These are phyloP conservation scores for Alectoris magna DNA, from an alignment of 2,797 vertebrate genomes.

Conservation along the genomic window DNA sequence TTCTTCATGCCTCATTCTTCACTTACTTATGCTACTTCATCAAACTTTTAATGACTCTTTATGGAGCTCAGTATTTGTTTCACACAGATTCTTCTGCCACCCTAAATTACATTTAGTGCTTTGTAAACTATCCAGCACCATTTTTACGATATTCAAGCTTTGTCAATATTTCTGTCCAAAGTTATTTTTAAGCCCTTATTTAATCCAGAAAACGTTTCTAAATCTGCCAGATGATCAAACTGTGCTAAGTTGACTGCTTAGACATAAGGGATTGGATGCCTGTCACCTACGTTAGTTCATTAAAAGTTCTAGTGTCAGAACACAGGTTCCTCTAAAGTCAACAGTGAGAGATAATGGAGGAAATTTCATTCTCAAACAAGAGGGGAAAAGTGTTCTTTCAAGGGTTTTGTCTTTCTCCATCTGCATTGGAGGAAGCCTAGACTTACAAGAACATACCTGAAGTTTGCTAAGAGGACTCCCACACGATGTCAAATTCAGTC, in stretches of 20 bases:
- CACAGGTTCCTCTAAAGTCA: not conserved
- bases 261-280: not conserved
- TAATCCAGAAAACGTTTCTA: not conserved
- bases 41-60: not conserved
- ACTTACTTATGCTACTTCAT: not conserved
- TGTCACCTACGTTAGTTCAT: not conserved
- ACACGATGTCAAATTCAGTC: not conserved
- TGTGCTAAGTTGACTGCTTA: not conserved
- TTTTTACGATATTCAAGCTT: not conserved
- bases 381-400: not conserved
- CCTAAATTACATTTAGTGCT: not conserved
- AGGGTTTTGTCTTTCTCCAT: not conserved
- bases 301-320: not conserved
- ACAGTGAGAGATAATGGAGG: not conserved
- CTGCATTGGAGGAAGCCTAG: not conserved
- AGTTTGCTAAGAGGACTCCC: not conserved
- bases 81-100: not conserved
- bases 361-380: not conserved
- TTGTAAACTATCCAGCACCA: not conserved
- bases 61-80: not conserved
- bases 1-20: not conserved
- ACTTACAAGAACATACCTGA: not conserved
- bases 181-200: not conserved
- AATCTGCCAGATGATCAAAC: not conserved
- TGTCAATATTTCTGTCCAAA: not conserved